Evolutionary conservation across 2,113 vertebrate genomes (phyloP), one percentile per base, ranked within the genome.

Genomic region (Phyllostomus discolor): DNA sequence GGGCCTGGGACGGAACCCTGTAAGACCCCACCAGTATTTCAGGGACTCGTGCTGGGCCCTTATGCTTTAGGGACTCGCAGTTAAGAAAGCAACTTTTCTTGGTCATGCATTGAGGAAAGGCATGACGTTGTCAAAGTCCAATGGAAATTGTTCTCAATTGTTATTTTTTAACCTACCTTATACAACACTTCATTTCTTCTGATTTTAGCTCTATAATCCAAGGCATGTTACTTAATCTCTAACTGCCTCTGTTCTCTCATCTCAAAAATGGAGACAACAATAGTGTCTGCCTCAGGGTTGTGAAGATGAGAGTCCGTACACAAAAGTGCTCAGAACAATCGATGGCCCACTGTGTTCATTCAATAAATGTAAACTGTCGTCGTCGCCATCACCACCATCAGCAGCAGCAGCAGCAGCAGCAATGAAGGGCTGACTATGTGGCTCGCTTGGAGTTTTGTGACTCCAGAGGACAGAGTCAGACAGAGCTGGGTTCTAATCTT

Each of bases 101-200:
- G 19, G 28, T 48, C 14, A 38, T 46, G 31, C 87, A 16, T 80
- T 84, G 20, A 14, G n/a, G 33, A 41, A 48, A 87, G 19, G n/a
- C 64, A 80, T 48, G 75, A 19, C 57, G 17, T 86, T 90, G 95
- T 95, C 66, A 81, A 87, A 96, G 73, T 80, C 50, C 50, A 79
- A 80, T 19, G 38, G 64, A 81, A 85, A 73, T n/a, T 57, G 38
- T 57, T 85, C 11, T 62, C 41, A 41, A 19, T 16, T 66, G 78
- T 62, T 62, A 31, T 62, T 62, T 26, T 87, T 4, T 0, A 52
- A 72, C 1, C 22, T 66, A 43, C 20, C 19, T 93, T 75, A 67
- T 66, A 48, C 17, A 80, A 7, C 43, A 14, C 43, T 92, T 6
- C 16, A 16, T 93, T 82, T 86, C 78, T 76, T 76, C 84, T 94